Conservation (phyloP, 2,888 invertebrate species). For the Crepidodera aurea region DNA sequence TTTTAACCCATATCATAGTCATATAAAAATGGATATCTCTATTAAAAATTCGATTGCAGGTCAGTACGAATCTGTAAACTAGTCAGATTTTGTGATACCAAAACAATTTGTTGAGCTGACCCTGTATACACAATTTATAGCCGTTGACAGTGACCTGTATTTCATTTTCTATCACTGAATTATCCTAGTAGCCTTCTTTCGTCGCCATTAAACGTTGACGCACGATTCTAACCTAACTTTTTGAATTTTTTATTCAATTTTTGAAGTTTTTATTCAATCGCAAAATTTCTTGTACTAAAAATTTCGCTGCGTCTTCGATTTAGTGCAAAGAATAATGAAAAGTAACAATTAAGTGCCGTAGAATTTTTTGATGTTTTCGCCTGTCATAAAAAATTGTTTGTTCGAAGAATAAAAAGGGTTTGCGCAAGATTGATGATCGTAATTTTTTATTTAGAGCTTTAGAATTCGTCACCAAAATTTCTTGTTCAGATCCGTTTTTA, state of each 20-base stretch:
- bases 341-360: too few relatives aligned
- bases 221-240: conserved; percentile 1
- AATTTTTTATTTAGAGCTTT: neutral
- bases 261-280: neutral
- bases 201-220: neutral
- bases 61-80: too few relatives aligned
- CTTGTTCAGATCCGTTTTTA: neutral
- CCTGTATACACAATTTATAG: too few relatives aligned
- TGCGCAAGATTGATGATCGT: conserved; percentile 7
- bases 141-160: too few relatives aligned
- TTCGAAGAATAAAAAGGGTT: too few relatives aligned
- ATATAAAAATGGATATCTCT: too few relatives aligned
- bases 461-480: neutral
- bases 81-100: too few relatives aligned
- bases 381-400: neutral
- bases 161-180: neutral
- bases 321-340: neutral
- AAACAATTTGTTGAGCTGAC: too few relatives aligned
- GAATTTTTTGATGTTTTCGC: neutral
- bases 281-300: neutral
- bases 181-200: neutral
- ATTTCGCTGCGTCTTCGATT: neutral
- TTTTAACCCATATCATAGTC: too few relatives aligned
- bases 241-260: too few relatives aligned
- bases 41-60: too few relatives aligned